Evolutionary conservation across 2,113 vertebrate genomes (phyloP).

Genomic region (Ceuthmochares aereus): DNA sequence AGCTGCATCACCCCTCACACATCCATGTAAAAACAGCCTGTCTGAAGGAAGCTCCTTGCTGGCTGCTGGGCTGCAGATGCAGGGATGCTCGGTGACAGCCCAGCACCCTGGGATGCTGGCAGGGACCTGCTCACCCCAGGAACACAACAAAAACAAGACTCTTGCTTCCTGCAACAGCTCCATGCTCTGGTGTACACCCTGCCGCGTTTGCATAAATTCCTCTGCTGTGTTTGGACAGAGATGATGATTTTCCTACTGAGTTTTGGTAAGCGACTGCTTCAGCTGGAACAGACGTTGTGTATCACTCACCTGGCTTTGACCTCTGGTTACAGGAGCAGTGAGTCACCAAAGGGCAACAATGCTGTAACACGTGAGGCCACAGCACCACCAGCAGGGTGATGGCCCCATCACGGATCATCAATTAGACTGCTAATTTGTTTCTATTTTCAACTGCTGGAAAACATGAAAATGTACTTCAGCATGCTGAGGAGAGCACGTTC

Average conservation of each 20-base stretch:
- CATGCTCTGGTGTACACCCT: fast-evolving
- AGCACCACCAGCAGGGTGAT: background rate
- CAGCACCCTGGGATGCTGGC: fast-evolving
- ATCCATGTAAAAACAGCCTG: fast-evolving
- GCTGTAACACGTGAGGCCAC: background rate
- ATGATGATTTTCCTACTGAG: background rate
- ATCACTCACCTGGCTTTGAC: background rate
- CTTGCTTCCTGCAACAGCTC: background rate
- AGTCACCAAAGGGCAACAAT: background rate
- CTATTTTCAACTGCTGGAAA: background rate
- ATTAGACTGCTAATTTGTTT: background rate
- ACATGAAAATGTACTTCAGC: background rate
- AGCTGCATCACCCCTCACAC: background rate
- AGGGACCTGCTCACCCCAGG: background rate
- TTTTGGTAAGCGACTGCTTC: background rate
- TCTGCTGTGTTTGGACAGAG: background rate
- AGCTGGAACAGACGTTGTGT: background rate
- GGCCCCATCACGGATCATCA: background rate
- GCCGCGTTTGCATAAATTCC: background rate
- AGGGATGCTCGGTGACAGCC: background rate
- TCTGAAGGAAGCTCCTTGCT: background rate
- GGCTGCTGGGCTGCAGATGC: background rate
- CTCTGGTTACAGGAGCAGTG: background rate
- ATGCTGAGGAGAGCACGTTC: background rate
- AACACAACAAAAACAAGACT: fast-evolving